These are phyloP conservation scores for Acrobasis repandana DNA, from an alignment of 2,888 invertebrate species.

Conservation along the genomic window DNA sequence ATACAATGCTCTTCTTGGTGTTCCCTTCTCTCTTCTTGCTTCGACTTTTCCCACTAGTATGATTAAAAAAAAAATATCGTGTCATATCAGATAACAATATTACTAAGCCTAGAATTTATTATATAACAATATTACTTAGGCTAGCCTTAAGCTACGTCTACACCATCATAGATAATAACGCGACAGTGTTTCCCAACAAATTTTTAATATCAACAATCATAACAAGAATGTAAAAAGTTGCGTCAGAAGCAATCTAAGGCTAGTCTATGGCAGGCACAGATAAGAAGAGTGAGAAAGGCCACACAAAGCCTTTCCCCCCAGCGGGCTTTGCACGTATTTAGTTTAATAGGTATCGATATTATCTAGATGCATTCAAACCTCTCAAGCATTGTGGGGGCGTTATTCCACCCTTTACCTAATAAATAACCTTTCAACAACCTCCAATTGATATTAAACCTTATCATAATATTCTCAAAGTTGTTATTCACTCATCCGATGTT, in stretches of 20 bases:
- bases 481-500: constrained; percentile 22
- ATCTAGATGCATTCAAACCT: constrained; percentile 52
- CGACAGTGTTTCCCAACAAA: no score
- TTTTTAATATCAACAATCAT: not conserved
- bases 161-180: no score
- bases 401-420: constrained; percentile 57
- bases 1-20: no score
- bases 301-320: constrained; percentile 43
- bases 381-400: constrained; percentile 59
- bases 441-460: constrained; percentile 42
- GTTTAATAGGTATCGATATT: constrained; percentile 54
- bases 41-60: no score
- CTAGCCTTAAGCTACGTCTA: not conserved
- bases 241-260: constrained; percentile 13
- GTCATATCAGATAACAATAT: no score
- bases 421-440: constrained; percentile 48
- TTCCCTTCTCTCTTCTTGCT: no score
- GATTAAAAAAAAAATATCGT: no score
- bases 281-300: constrained; percentile 33
- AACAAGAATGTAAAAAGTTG: constrained; percentile 14
- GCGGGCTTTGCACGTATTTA: constrained; percentile 62
- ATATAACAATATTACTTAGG: no score
- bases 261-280: constrained; percentile 14
- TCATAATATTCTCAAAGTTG: constrained; percentile 35
- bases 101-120: no score